Evolutionary conservation across 2,888 invertebrate genomes (phyloP), one percentile per base, ranked within the genome.

Genomic region (Elmis aenea): DNA sequence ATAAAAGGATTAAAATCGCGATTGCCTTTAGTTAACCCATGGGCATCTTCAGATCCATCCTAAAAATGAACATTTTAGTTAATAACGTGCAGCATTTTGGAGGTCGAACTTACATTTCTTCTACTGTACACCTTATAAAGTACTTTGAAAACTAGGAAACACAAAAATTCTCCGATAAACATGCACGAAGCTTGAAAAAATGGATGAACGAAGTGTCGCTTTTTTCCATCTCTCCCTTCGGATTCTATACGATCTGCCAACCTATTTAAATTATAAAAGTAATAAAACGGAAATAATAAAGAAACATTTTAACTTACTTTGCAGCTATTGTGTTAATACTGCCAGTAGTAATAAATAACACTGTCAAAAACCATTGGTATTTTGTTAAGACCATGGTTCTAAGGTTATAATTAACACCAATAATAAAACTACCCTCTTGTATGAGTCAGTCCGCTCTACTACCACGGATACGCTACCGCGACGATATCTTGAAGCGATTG

Each of bases 81-180:
- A n/a, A n/a, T n/a, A n/a, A n/a, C n/a, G n/a, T n/a, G n/a, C n/a
- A n/a, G n/a, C n/a, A n/a, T n/a, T n/a, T n/a, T n/a, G n/a, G n/a
- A n/a, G n/a, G n/a, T n/a, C n/a, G n/a, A n/a, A n/a, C n/a, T n/a
- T 65, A 81, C 81, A 48, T 69, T 67, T 58, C 72, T 67, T 36
- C 72, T 62, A 37, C 67, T 71, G 45, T 75, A 73, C 36, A 77
- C 66, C 46, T 66, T 72, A 46, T 75, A 78, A 0, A 81, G 57
- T 2, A 83, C 55, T 64, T 88, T 85, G 67, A 88, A 95, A 12
- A 79, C 76, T 8, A 88, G 38, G n/a, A 93, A 74, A 61, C 95
- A 95, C 15, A 86, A 63, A 59, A 90, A 79, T 69, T 97, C 94
- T 3, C 95, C 95, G 3, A 93, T 58, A 61, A 96, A 96, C 95